phyloP scores from a whole-genome alignment of 2,113 vertebrate species.

The Meleagris gallopavo region DNA sequence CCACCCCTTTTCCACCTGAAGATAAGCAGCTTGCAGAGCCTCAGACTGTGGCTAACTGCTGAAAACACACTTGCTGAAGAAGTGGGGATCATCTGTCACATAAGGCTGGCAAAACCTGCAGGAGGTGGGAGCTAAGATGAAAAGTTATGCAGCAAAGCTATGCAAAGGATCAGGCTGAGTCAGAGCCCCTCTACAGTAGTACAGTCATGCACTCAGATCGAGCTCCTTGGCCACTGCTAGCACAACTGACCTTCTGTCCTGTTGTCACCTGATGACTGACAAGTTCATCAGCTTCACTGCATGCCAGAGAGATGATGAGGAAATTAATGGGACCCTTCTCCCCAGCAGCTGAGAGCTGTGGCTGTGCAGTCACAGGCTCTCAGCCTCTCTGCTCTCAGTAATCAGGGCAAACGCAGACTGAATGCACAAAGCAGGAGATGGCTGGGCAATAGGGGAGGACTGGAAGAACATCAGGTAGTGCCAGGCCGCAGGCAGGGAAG shows the following conservation, averaged over 20 bases:
- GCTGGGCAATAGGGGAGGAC: not conserved
- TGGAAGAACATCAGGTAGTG: not conserved
- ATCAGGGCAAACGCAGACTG: not conserved
- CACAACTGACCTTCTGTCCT: not conserved
- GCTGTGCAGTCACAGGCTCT: not conserved
- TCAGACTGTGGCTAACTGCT: not conserved
- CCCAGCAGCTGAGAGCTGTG: fast-evolving
- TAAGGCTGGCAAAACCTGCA: not conserved
- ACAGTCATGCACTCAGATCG: not conserved
- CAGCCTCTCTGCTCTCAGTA: not conserved
- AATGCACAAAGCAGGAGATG: not conserved
- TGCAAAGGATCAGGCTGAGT: not conserved
- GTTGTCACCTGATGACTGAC: not conserved
- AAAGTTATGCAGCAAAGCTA: not conserved
- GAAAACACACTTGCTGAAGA: not conserved
- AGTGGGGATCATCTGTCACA: not conserved
- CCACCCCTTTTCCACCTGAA: not conserved
- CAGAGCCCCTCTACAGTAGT: not conserved
- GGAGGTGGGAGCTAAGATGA: not conserved
- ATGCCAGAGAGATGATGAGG: not conserved
- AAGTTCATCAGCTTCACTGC: not conserved
- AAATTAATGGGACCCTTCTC: not conserved
- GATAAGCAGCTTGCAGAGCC: not conserved
- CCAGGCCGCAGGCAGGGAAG: fast-evolving
- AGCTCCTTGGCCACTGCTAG: not conserved